phyloP scores from a whole-genome alignment of 1,140 invertebrate genomes.

The Acromyrmex echinatior region DNA sequence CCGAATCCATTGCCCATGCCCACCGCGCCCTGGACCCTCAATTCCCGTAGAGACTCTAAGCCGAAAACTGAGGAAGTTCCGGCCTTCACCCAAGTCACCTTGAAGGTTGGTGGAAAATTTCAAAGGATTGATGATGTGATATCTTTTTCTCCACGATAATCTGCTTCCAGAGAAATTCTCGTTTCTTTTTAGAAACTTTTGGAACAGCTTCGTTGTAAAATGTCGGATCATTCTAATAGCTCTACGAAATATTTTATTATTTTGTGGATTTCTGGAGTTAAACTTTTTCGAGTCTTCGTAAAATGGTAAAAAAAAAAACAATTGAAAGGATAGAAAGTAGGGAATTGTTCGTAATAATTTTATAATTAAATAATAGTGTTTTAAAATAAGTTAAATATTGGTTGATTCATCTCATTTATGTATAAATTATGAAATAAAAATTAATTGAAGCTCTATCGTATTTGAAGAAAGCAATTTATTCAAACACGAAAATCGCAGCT shows the following conservation, averaged over 20 bases:
- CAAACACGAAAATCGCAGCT: not conserved
- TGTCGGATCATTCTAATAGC: not conserved
- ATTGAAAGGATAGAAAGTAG: not conserved
- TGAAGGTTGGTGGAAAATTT: constrained; percentile 78
- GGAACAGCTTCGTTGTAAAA: not conserved
- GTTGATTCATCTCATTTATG: not conserved
- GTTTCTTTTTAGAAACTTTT: not conserved
- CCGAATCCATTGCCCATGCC: constrained; percentile 87
- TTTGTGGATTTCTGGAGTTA: not conserved
- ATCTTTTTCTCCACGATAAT: not conserved
- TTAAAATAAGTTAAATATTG: not conserved
- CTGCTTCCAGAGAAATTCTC: not conserved
- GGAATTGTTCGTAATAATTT: not conserved
- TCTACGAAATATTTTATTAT: not conserved
- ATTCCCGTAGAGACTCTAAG: constrained; percentile 84
- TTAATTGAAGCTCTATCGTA: not conserved
- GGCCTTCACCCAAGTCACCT: constrained; percentile 84
- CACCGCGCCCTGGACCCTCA: constrained; percentile 89
- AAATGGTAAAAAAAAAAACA: not conserved
- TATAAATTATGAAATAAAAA: not conserved
- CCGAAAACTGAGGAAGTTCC: constrained; percentile 82
- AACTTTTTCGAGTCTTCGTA: not conserved
- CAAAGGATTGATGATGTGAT: not conserved
- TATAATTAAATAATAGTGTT: constrained; percentile 1
- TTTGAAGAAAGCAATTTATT: constrained; percentile 14